phyloP scores from a whole-genome alignment of 2,888 invertebrate genomes.

The Odontocolon sp. region DNA sequence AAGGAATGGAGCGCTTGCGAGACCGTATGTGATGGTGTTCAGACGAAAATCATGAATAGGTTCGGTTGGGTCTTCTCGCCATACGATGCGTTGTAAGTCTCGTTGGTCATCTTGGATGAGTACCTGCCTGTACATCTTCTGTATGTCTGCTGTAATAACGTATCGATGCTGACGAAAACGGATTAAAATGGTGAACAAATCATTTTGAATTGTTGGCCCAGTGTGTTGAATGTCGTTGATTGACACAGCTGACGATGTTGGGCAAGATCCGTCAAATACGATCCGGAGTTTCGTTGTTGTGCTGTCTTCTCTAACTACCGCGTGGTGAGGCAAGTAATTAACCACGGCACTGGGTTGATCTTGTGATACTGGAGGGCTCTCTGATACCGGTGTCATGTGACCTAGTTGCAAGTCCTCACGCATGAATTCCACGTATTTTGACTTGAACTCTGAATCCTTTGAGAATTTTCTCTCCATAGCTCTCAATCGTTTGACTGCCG shows the following conservation, averaged over 20 bases:
- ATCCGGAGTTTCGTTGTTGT: slow-evolving; percentile 16
- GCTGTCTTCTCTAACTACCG: slow-evolving; percentile 17
- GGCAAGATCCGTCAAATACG: slow-evolving; percentile 32
- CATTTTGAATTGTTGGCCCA: background rate
- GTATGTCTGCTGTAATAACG: slow-evolving; percentile 28
- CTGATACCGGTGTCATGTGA: slow-evolving; percentile 3
- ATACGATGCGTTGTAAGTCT: no score
- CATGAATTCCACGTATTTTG: background rate
- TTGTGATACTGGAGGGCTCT: no score
- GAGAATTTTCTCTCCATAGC: background rate
- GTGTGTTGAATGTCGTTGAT: slow-evolving; percentile 27
- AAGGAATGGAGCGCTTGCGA: no score
- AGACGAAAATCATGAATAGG: no score
- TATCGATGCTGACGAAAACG: background rate
- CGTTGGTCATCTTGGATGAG: no score
- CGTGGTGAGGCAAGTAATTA: slow-evolving; percentile 30
- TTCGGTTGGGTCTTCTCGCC: no score
- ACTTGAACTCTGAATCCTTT: background rate
- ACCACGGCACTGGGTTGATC: no score
- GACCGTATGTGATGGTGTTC: no score
- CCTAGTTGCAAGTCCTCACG: background rate
- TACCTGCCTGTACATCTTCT: slow-evolving; percentile 34
- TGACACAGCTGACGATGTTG: background rate
- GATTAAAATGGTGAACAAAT: slow-evolving; percentile 9
- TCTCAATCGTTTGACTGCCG: background rate